Base-by-base conservation (phyloP, 2,113 vertebrate species). In the Chroicocephalus ridibundus region DNA sequence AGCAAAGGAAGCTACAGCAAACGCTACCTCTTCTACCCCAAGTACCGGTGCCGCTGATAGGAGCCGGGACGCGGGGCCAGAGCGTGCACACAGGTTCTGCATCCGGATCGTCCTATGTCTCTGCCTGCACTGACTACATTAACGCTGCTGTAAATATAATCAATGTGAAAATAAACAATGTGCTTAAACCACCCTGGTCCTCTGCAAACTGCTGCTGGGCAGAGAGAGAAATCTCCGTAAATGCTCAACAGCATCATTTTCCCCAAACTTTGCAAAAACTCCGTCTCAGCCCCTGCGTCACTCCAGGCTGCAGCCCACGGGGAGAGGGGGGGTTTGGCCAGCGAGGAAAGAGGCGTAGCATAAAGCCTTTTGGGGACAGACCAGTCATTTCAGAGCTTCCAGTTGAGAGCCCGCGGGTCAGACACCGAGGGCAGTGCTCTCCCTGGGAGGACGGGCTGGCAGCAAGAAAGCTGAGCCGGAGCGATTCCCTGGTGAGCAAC, bases 121-220 rank as follows among this genome's bases (percentile, higher is more conserved):
- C 79, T 3, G 58, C 22, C 71, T 2, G 38, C 8, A 3, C 2
- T 1, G 34, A 7, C 26, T 44, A 0, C 4, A 0, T 34, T 13
- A 1, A 31, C 0, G 13, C 42, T 13, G 83, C 81, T 26, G 82
- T 3, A 9, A 79, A 60, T 27, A 4, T 18, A 71, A 86, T 1
- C 29, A 0, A 3, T 0, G 7, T 9, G 8, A 22, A 86, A 94
- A 97, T 94, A 96, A 96, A 97, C 29, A 3, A 1, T 0, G 32
- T 1, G 52, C 47, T 52, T 13, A 16, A 82, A 11, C 14, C 8
- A 8, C 5, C 5, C 15, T 0, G 1, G 14, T 72, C 36, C 38
- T 51, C 77, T 10, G 40, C 5, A 57, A 82, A 69, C 72, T 42
- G 81, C 92, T 80, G 81, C 64, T 14, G 81, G 61, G 61, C 47